Evolutionary conservation across 2,113 vertebrate genomes (phyloP).

Genomic region (Bostrychus sinensis): DNA sequence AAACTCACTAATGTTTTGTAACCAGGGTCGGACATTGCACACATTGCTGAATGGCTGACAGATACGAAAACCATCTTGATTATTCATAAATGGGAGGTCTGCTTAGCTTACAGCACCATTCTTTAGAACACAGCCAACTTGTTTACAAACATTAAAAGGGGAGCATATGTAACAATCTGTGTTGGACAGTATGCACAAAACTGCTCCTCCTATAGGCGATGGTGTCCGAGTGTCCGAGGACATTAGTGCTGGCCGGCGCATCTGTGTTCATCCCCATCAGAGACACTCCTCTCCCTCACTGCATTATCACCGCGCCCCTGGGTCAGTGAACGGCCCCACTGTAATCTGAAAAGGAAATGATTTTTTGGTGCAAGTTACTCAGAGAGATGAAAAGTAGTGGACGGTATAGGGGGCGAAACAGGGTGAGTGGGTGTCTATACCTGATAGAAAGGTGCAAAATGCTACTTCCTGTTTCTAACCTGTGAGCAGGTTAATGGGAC

Average conservation of each 20-base stretch:
- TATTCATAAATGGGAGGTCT: too few relatives aligned
- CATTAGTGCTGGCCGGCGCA: constrained; percentile 56
- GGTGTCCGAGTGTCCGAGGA: constrained; percentile 63
- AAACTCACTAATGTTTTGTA: too few relatives aligned
- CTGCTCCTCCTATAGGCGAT: constrained; percentile 23
- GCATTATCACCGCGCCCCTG: constrained; percentile 73
- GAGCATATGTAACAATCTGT: too few relatives aligned
- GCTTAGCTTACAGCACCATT: too few relatives aligned
- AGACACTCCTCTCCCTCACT: constrained; percentile 70
- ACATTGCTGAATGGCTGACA: too few relatives aligned
- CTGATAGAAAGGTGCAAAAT: constrained; percentile 53
- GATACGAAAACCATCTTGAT: too few relatives aligned
- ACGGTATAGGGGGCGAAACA: constrained; percentile 1
- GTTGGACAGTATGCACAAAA: too few relatives aligned
- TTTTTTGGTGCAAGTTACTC: constrained; percentile 74
- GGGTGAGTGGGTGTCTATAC: constrained; percentile 28
- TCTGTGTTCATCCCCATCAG: constrained; percentile 65
- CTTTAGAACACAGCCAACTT: too few relatives aligned
- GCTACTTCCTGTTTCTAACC: constrained; percentile 41
- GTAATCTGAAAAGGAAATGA: constrained; percentile 83
- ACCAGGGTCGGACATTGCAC: too few relatives aligned
- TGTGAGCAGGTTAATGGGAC: constrained; percentile 68
- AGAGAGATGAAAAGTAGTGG: constrained; percentile 57
- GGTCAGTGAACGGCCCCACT: constrained; percentile 70
- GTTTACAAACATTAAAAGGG: too few relatives aligned